Conservation (phyloP, 2,113 vertebrate genomes). For the Cyprinus carpio region DNA sequence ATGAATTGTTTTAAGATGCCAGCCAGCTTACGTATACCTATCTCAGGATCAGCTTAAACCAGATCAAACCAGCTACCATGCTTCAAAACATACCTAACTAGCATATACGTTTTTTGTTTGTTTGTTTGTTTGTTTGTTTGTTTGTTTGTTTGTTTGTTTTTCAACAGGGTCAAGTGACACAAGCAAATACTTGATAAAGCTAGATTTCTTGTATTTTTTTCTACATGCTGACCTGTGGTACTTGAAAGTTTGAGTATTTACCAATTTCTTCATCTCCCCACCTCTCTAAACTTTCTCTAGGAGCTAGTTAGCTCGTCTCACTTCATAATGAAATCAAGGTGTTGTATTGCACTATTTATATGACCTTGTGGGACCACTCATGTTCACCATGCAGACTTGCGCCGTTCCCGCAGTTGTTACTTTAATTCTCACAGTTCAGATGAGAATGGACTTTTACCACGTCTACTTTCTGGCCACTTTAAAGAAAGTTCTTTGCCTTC, state of each 20-base stretch:
- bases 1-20: too few species aligned
- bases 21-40: too few species aligned
- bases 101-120: too few species aligned
- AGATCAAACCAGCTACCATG: too few species aligned
- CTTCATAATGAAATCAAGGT: not conserved
- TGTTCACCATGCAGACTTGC: not conserved
- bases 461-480: not conserved
- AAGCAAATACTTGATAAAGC: not conserved
- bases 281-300: not conserved
- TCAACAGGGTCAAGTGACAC: too few species aligned
- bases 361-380: not conserved
- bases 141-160: too few species aligned
- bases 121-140: too few species aligned
- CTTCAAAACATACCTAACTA: too few species aligned
- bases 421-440: not conserved
- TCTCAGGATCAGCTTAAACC: too few species aligned
- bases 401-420: not conserved
- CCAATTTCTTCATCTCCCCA: not conserved
- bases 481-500: not conserved
- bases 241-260: not conserved
- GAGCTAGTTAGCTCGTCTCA: constrained; percentile 10
- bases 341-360: constrained; percentile 12
- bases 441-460: not conserved
- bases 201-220: not conserved
- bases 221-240: not conserved